A percentile compares a stretch with the other conserved stretches of the same genome.
Evolutionary conservation across 2,797 vertebrate species (phyloP).

Genomic region (Cyclopterus lumpus): DNA sequence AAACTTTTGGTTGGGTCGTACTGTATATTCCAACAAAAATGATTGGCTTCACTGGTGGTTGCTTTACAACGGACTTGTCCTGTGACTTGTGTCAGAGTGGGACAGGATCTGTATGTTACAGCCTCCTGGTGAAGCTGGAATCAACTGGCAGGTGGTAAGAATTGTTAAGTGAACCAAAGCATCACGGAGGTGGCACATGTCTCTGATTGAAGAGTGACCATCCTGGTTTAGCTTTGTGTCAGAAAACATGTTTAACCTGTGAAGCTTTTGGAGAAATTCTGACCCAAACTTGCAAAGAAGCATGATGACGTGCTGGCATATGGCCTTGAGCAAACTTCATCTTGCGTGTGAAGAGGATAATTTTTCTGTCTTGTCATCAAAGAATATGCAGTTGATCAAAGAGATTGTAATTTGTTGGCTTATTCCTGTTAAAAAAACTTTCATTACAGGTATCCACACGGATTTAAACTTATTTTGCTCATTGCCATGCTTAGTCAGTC

Average conservation of each 20-base stretch:
- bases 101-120: no score
- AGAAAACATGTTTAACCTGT: not conserved
- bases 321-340: conserved; percentile 15
- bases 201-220: not conserved
- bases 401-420: conserved; percentile 28
- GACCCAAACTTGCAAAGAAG: conserved; percentile 10
- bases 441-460: conserved; percentile 25
- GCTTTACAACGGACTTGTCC: conserved; percentile 14
- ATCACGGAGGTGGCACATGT: not conserved
- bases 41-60: conserved; percentile 7
- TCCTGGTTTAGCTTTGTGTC: not conserved
- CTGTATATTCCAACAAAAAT: conserved; percentile 21
- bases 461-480: conserved; percentile 22
- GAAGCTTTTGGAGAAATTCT: not conserved
- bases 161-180: not conserved
- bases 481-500: conserved; percentile 26
- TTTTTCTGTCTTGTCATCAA: conserved; percentile 21
- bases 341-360: not conserved
- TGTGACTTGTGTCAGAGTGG: not conserved
- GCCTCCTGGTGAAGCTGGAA: conserved; percentile 26
- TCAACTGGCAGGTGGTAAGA: not conserved
- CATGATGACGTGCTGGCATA: not conserved
- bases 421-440: conserved; percentile 19
- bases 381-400: conserved; percentile 27
- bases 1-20: not conserved